Evolutionary conservation across 2,113 vertebrate species (phyloP).

Genomic region (Orycteropus afer): DNA sequence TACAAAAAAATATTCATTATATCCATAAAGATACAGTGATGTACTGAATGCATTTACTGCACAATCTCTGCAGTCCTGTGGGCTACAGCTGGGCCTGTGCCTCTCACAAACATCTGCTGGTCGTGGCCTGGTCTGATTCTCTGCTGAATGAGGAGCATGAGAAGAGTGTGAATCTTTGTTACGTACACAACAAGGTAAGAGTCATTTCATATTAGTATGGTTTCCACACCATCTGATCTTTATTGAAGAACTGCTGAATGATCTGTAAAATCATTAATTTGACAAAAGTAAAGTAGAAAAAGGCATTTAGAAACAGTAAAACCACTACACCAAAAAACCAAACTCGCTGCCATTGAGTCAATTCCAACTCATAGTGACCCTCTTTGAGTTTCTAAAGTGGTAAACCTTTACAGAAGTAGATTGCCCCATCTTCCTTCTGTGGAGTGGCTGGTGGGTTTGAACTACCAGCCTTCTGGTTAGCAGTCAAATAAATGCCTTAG

Average conservation of each 20-base stretch:
- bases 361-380: too few relatives aligned
- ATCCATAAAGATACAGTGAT: not conserved
- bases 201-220: not conserved
- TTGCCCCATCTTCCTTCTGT: too few relatives aligned
- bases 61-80: not conserved
- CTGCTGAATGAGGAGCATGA: not conserved
- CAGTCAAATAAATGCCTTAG: too few relatives aligned
- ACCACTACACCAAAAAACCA: too few relatives aligned
- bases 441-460: too few relatives aligned
- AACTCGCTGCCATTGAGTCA: too few relatives aligned
- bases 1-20: not conserved
- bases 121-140: not conserved
- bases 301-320: slow-evolving; percentile 16
- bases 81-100: not conserved
- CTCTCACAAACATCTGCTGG: not conserved
- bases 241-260: not conserved
- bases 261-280: not conserved
- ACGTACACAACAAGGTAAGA: not conserved
- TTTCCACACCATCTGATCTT: not conserved
- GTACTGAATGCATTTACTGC: not conserved
- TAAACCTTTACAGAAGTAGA: too few relatives aligned
- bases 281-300: not conserved
- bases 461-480: too few relatives aligned
- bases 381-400: too few relatives aligned
- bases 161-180: not conserved